Base-by-base conservation (phyloP, 2,113 vertebrate species). In the Sphyrna mokarran region DNA sequence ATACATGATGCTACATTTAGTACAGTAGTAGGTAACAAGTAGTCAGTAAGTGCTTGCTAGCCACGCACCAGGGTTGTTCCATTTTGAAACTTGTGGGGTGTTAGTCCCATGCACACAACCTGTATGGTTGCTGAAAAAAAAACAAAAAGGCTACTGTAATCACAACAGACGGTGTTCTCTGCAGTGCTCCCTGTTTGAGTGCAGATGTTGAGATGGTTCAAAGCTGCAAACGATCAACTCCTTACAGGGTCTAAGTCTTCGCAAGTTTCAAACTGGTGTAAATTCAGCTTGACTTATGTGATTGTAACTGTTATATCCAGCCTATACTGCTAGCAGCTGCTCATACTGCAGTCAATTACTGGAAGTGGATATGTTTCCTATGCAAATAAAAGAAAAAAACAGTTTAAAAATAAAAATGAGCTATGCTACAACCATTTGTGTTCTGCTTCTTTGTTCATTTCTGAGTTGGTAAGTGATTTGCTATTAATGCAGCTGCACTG, bases 321-420 rank as follows among this genome's bases (percentile, higher is more conserved):
- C 99, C 99, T 99, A 98, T 99, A 99, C 98, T 99, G 99, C 98
- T 99, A 99, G 99, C 99, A 99, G 98, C 99, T 99, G 99, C 99
- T 99, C 99, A 99, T 99, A 99, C 98, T 99, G 99, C 99, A 99
- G 99, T 99, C 98, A 99, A 99, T 99, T 99, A 99, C 99, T 99
- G 99, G 99, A 99, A 99, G 99, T 99, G 98, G 98, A 99, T 99
- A 99, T 99, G 99, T 99, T 99, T 99, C 99, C 99, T 99, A 99
- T 99, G 99, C 99, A 99, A 99, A 95, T 95, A 95, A 95, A 95
- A 69, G 48, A 94, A 95, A 95, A 95, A 98, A 99, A 99, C 99
- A 99, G 98, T 99, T 99, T 99, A 99, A 99, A 99, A 99, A 99
- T 99, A 99, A 99, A 99, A 99, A 99, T 99, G 99, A 99, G 99